These are phyloP conservation scores for Troides aeacus DNA, from an alignment of 2,888 invertebrate species.

Conservation along the genomic window DNA sequence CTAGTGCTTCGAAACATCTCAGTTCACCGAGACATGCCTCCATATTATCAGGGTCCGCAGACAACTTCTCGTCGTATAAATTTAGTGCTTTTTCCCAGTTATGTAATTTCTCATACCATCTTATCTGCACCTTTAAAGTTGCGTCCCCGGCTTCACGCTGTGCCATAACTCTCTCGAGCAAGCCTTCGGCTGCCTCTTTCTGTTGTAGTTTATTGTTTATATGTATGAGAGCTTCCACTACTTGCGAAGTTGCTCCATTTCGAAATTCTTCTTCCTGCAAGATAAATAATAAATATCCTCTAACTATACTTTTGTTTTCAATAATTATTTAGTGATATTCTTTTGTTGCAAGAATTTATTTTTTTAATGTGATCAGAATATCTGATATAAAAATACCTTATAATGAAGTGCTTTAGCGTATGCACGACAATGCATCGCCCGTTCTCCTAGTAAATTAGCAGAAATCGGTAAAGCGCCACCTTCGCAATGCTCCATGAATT, in stretches of 20 bases:
- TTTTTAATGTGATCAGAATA: not conserved
- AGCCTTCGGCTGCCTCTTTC: slow-evolving; percentile 97
- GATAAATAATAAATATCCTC: slow-evolving; percentile 28
- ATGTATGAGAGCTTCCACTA: slow-evolving; percentile 95
- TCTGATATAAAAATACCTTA: slow-evolving; percentile 54
- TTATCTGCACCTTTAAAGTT: slow-evolving; percentile 81
- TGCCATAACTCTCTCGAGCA: slow-evolving; percentile 93
- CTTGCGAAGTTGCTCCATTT: slow-evolving; percentile 88
- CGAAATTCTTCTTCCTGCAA: slow-evolving; percentile 94
- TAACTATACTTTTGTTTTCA: not conserved
- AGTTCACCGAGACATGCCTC: slow-evolving; percentile 95
- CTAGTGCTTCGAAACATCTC: slow-evolving; percentile 96
- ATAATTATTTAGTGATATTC: not conserved
- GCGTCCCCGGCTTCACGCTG: slow-evolving; percentile 85
- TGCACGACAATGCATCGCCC: slow-evolving; percentile 96
- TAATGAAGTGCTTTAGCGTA: slow-evolving; percentile 83
- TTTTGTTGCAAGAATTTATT: too few species aligned
- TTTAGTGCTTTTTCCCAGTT: slow-evolving; percentile 98
- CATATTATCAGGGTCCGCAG: slow-evolving; percentile 82
- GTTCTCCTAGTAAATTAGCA: slow-evolving; percentile 91
- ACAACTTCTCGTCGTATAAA: slow-evolving; percentile 89
- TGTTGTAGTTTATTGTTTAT: slow-evolving; percentile 99
- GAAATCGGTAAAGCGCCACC: slow-evolving; percentile 96
- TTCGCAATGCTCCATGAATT: slow-evolving; percentile 99
- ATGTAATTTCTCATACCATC: slow-evolving; percentile 99